Evolutionary conservation across 2,888 invertebrate genomes (phyloP), one percentile per base, ranked within the genome.

Genomic region (Sicus ferrugineus): DNA sequence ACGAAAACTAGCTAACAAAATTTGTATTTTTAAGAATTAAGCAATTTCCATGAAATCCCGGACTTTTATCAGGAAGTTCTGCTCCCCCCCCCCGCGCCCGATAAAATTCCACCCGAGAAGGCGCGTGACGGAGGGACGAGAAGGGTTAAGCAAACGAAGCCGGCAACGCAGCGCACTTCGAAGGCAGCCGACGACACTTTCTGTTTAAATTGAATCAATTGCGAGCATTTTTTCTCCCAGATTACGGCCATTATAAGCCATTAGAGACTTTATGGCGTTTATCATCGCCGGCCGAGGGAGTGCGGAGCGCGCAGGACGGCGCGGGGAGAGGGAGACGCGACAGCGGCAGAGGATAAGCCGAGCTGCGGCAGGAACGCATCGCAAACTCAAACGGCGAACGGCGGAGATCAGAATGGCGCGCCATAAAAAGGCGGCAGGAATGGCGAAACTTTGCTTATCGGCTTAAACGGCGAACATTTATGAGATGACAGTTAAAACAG

Each of bases 161-260:
- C n/a, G n/a, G n/a, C n/a, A n/a, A n/a, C n/a, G n/a, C n/a, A n/a
- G n/a, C n/a, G n/a, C n/a, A n/a, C n/a, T n/a, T n/a, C n/a, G n/a
- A n/a, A n/a, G n/a, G n/a, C 46, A 19, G 46, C 14, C 46, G 9
- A 46, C 19, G 42, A 61, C 61, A 61, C 61, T 61, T 61, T 61
- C 23, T 61, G 42, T 61, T 61, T 61, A 48, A 64, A 64, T 64
- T 64, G 64, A 64, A 50, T 64, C 64, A 64, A 64, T 64, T 64
- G 64, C 5, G 31, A 50, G 52, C 30, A 30, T 46, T 46, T 46
- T 46, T 9, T 38, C 21, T 23, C 46, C 21, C 21, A 38, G 61
- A 61, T 42, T 23, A 42, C 26, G 61, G 14, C 61, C 38, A 34
- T 34, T 61, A 34, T 61, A 61, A 61, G 61, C 61, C 42, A 61